Conservation (phyloP, 2,797 vertebrate genomes). For the Momotus momota region DNA sequence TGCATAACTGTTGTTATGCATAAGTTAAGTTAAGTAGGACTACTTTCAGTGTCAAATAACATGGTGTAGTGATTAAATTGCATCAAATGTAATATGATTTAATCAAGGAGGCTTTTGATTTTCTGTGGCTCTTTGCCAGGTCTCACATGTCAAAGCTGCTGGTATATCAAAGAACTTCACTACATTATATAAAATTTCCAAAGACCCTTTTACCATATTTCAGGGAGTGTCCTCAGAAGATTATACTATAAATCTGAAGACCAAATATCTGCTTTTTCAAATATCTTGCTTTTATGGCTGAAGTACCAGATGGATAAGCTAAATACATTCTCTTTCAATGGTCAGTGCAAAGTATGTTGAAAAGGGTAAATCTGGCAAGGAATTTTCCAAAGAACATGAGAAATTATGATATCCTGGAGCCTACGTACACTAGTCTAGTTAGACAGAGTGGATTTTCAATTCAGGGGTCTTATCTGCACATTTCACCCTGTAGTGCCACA, state of each 20-base stretch:
- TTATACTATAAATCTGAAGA: background rate
- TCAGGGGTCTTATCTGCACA: background rate
- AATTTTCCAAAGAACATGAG: background rate
- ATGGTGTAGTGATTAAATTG: background rate
- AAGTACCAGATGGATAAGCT: background rate
- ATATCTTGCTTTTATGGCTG: background rate
- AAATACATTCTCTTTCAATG: background rate
- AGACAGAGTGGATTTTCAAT: background rate
- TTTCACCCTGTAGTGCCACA: background rate
- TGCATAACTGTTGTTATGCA: background rate
- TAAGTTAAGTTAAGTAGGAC: too few species aligned
- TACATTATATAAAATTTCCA: background rate
- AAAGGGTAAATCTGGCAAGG: background rate
- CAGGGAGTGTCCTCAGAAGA: background rate
- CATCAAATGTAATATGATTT: background rate
- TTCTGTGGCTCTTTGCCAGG: background rate
- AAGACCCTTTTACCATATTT: background rate
- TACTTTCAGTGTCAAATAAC: background rate
- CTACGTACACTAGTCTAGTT: background rate
- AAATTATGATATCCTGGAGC: background rate
- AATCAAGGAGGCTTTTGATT: background rate
- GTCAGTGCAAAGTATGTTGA: background rate
- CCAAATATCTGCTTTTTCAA: background rate
- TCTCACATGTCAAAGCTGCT: background rate
- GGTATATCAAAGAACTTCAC: background rate